These are phyloP conservation scores for Epinotia demarniana DNA, from an alignment of 2,888 invertebrate species.

Conservation along the genomic window DNA sequence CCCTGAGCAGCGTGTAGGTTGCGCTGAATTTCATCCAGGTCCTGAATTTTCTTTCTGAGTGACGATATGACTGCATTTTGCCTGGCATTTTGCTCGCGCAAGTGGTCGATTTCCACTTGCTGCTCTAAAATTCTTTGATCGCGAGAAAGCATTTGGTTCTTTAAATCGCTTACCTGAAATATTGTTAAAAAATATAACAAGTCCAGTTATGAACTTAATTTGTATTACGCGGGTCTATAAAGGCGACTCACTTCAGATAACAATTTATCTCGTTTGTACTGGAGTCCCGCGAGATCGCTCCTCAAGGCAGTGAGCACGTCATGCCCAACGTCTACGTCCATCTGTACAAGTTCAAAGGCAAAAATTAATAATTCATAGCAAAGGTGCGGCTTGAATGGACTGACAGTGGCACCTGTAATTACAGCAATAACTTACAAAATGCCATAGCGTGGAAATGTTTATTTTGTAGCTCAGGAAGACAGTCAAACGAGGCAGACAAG, in stretches of 20 bases:
- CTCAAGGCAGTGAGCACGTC: conserved; percentile 91
- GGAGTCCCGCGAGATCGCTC: conserved; percentile 93
- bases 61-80: conserved; percentile 92
- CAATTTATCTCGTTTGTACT: conserved; percentile 93
- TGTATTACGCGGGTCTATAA: background rate
- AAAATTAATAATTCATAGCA: conserved; percentile 35
- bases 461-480: conserved; percentile 55
- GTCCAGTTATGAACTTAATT: background rate
- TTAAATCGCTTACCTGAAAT: conserved; percentile 88
- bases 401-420: conserved; percentile 28
- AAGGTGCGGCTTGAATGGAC: conserved; percentile 34
- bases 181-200: background rate
- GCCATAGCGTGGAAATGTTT: conserved; percentile 53
- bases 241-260: conserved; percentile 86
- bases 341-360: conserved; percentile 64
- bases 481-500: conserved; percentile 68
- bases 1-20: conserved; percentile 86
- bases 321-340: conserved; percentile 83
- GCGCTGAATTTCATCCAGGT: conserved; percentile 91
- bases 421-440: conserved; percentile 61
- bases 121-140: conserved; percentile 90
- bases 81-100: conserved; percentile 92
- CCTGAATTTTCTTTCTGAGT: conserved; percentile 90
- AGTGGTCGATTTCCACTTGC: conserved; percentile 91
- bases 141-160: conserved; percentile 88